Percentiles rank a stretch among this genome's conserved stretches.
phyloP scores from a whole-genome alignment of 2,888 invertebrate species.

The Seladonia tumulorum region DNA sequence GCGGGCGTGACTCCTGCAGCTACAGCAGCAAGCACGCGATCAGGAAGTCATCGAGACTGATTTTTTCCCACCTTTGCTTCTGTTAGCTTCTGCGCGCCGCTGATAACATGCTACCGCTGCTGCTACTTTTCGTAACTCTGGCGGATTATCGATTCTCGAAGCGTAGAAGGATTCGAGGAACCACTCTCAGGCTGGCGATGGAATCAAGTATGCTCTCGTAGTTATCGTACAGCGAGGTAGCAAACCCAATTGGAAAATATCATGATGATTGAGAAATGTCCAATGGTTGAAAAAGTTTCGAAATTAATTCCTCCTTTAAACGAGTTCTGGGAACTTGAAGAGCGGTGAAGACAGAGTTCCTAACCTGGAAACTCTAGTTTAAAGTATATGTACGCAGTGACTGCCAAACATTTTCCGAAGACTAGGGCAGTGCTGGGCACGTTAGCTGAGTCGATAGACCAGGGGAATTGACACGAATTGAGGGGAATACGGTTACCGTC shows the following conservation, averaged over 20 bases:
- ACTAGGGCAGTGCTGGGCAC: too few species aligned
- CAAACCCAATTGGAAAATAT: neutral
- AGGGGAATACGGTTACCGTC: too few species aligned
- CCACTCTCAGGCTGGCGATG: neutral
- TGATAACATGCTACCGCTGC: conserved; percentile 27
- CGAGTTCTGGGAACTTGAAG: neutral
- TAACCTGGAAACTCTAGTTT: neutral
- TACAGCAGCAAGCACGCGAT: conserved; percentile 15
- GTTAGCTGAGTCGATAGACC: too few species aligned
- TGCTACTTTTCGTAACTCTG: conserved; percentile 23
- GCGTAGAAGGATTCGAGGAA: neutral
- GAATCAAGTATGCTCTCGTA: neutral
- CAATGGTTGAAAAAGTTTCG: neutral
- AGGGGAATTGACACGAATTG: too few species aligned
- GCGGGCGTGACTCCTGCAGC: conserved; percentile 14
- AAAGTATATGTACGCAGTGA: neutral
- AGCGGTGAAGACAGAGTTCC: neutral
- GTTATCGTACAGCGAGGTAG: neutral
- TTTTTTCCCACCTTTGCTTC: conserved; percentile 24
- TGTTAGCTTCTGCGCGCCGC: conserved; percentile 5
- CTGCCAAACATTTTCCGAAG: neutral
- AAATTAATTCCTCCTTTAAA: neutral
- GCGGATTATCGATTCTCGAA: conserved; percentile 30
- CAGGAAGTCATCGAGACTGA: conserved; percentile 41
- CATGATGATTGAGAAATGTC: neutral